Evolutionary conservation across 2,888 invertebrate genomes (phyloP), one percentile per base, ranked within the genome.

Genomic region (Maniola hyperantus): DNA sequence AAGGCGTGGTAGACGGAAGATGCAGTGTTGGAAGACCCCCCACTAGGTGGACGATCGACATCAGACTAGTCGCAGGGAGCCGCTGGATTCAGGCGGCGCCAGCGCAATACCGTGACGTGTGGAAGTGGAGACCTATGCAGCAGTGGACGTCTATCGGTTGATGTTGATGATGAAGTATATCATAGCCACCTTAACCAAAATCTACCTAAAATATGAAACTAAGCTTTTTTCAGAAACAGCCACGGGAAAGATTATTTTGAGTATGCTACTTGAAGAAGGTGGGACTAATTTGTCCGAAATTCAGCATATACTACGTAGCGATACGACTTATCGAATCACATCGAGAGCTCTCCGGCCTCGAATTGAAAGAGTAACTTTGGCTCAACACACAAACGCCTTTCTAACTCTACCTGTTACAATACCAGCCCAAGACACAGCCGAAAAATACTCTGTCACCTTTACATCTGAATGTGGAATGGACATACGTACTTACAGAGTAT

Each of bases 401-500:
- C 65, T 89, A 13, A 74, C 83, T 2, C 69, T 92, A 36, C 88
- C 86, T 0, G 73, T 89, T 48, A 88, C 87, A 6, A 66, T 89
- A 63, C 83, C 87, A 0, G 70, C 73, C 1, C 75, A 79, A 6
- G 82, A 85, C 42, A 83, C 79, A 54, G 71, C 82, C 1, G 89
- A 89, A 65, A 91, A 88, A 75, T 88, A 85, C 70, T 74, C 85
- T 1, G 69, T 93, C 6, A 83, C 83, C 7, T 78, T 93, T n/a
- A 87, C 84, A 8, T 92, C 92, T 1, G 86, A 88, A 7, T 89
- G 89, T 67, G 88, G 89, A 39, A 86, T 89, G 86, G 92, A 93
- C 70, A 81, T 92, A 65, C 85, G 93, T 11, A 85, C 84, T 10
- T 92, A 91, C 65, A 85, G 79, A 73, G 81, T 92, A 58, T 50